phyloP scores from a whole-genome alignment of 2,797 vertebrate genomes.

The Melanotaenia trifasciata region DNA sequence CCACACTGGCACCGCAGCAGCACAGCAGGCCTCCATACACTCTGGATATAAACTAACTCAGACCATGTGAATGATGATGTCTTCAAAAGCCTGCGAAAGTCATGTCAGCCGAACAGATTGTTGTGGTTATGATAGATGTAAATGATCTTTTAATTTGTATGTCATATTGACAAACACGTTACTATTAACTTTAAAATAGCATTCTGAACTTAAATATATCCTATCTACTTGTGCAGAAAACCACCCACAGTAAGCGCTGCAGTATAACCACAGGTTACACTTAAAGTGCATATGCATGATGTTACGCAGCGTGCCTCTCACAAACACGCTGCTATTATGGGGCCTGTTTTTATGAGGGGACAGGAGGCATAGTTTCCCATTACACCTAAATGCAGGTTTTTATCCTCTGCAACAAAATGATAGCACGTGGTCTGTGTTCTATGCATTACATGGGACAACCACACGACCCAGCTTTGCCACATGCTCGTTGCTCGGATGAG shows the following conservation, averaged over 20 bases:
- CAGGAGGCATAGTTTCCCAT: slow-evolving; percentile 39
- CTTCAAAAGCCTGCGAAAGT: slow-evolving; percentile 42
- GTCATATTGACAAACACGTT: slow-evolving; percentile 13
- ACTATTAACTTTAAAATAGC: slow-evolving; percentile 28
- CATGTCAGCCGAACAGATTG: slow-evolving; percentile 13
- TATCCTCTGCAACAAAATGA: slow-evolving; percentile 39
- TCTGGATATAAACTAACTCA: slow-evolving; percentile 57
- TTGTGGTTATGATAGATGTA: background rate
- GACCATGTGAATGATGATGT: slow-evolving; percentile 61
- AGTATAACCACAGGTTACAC: slow-evolving; percentile 54
- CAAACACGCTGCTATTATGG: slow-evolving; percentile 57
- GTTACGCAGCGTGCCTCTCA: slow-evolving; percentile 44
- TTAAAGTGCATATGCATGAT: slow-evolving; percentile 36
- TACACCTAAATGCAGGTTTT: slow-evolving; percentile 28
- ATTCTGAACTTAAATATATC: slow-evolving; percentile 25
- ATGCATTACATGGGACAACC: slow-evolving; percentile 1
- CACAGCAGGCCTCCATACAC: slow-evolving; percentile 48
- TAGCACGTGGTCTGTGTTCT: slow-evolving; percentile 41
- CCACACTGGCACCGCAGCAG: slow-evolving; percentile 69
- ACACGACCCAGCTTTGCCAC: background rate
- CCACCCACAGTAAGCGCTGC: slow-evolving; percentile 43
- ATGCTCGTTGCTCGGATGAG: background rate
- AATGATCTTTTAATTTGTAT: background rate
- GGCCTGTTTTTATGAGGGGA: slow-evolving; percentile 49
- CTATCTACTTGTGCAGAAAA: slow-evolving; percentile 37